These are phyloP conservation scores for Bursaphelenchus okinawaensis DNA, from an alignment of 2,888 invertebrate species.

Conservation along the genomic window DNA sequence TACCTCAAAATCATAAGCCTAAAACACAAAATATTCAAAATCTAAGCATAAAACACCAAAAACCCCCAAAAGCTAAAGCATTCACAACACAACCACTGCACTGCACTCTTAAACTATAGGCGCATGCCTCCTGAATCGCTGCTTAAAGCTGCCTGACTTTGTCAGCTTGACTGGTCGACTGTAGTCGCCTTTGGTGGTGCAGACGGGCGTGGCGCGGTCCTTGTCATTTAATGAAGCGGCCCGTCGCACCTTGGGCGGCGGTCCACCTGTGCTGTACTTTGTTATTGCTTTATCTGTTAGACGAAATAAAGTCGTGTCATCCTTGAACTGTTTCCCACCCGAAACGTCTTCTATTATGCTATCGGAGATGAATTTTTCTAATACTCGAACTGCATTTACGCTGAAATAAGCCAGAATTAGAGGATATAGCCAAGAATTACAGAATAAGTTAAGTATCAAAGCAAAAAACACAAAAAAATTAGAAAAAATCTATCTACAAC, in stretches of 20 bases:
- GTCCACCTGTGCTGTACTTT: background rate
- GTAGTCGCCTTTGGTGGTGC: background rate
- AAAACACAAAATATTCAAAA: no score
- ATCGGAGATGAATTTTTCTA: slow-evolving; percentile 7
- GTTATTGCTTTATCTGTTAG: background rate
- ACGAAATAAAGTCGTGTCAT: background rate
- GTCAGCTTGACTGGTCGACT: slow-evolving; percentile 2
- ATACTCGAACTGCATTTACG: slow-evolving; percentile 5
- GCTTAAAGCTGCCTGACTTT: slow-evolving; percentile 15
- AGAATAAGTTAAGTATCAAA: no score
- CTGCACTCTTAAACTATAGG: no score
- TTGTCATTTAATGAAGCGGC: slow-evolving; percentile 6
- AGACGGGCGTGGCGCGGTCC: background rate
- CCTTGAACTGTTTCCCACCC: slow-evolving; percentile 3
- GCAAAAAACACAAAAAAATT: no score
- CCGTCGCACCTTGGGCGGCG: slow-evolving; percentile 1
- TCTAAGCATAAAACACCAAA: no score
- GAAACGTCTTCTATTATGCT: slow-evolving; percentile 10
- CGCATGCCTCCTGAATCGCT: background rate
- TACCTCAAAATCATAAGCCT: no score
- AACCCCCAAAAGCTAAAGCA: no score
- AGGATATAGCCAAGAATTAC: no score
- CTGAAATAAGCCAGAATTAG: background rate
- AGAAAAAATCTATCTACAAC: no score
- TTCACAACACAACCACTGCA: no score